These are phyloP conservation scores for Drosophila sproati DNA, from an alignment of 1,140 invertebrate genomes.

Conservation along the genomic window DNA sequence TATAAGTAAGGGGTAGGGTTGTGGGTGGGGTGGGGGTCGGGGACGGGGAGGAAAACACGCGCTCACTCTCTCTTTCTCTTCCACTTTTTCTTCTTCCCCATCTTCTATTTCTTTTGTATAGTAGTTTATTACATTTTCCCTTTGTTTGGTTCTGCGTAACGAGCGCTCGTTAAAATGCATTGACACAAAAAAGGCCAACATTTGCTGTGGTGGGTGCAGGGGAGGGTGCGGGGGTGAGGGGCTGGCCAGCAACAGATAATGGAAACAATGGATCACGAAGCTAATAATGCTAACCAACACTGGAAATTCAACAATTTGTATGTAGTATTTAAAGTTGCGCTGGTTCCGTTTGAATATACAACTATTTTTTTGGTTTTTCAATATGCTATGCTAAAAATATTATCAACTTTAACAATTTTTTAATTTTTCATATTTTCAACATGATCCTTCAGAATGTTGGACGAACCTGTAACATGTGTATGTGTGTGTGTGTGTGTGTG, in stretches of 20 bases:
- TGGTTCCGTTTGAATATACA: slow-evolving; percentile 47
- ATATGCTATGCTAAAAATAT: slow-evolving; percentile 67
- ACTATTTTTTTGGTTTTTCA: slow-evolving; percentile 29
- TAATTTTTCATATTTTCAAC: slow-evolving; percentile 39
- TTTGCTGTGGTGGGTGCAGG: slow-evolving; percentile 41
- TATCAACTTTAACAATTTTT: slow-evolving; percentile 76
- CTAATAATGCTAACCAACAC: slow-evolving; percentile 71
- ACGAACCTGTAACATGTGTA: slow-evolving; percentile 49
- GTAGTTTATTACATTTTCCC: slow-evolving; percentile 72
- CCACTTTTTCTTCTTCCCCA: no score
- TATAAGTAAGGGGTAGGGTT: background rate
- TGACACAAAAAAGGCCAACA: slow-evolving; percentile 75
- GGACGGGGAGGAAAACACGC: slow-evolving; percentile 24
- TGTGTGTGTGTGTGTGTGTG: slow-evolving; percentile 35
- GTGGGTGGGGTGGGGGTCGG: background rate
- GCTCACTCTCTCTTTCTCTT: slow-evolving; percentile 24
- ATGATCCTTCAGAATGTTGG: slow-evolving; percentile 51
- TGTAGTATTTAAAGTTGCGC: slow-evolving; percentile 62
- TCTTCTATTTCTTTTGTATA: slow-evolving; percentile 6
- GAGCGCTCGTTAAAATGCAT: slow-evolving; percentile 81
- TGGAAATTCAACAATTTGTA: slow-evolving; percentile 72
- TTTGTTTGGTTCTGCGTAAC: slow-evolving; percentile 64
- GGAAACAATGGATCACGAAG: slow-evolving; percentile 79
- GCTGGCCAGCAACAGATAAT: slow-evolving; percentile 70
- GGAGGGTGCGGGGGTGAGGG: background rate